Base-by-base conservation (phyloP, 1,140 invertebrate genomes). In the Drosophila cardini region DNA sequence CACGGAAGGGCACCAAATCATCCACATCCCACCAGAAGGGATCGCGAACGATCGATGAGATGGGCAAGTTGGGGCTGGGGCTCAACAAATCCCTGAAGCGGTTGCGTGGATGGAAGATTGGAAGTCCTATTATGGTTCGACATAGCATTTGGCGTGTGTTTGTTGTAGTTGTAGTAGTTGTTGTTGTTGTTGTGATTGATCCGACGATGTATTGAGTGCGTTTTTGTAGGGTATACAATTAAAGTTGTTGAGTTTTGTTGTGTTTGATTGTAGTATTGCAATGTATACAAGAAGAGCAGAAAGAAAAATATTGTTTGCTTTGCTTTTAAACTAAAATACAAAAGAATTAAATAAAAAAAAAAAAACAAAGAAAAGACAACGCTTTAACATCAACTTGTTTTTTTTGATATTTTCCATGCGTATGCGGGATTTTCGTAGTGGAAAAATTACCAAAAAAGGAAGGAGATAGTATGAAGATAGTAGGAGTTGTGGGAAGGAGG, bases 11-110 rank as follows among this genome's bases (percentile, higher is more conserved):
- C 91, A 94, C 94, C 91, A 96, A 94, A 92, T 95, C 95, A 63
- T 96, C 96, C 92, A 95, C 96, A 93, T 95, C 94, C 94, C 95
- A 95, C 96, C 96, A 97, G 94, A 96, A 97, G 82, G 96, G 96
- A 93, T 97, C 96, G 83, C 96, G 94, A 63, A 95, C 95, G 92
- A 97, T 95, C 52, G 95, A 94, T 74, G 95, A 96, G 90, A 96
- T 94, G 11, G 96, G 96, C 76, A 96, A 93, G 80, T 93, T 94
- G 18, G 95, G 94, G 78, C 94, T 95, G 76, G 96, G 96, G 92
- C 96, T 96, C 90, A 97, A 93, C 83, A 97, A 93, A 89, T 96
- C 95, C 86, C 94, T 93, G 92, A 96, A 94, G 30, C 96, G 95
- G 86, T 94, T 95, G 69, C 94, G 94, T 73, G 94, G 94, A 85